Evolutionary conservation across 30 jellyfish, hydroid and myxozoan species (phyloP), one percentile per base, ranked within the genome.

Genomic region (Turritopsis rubra): DNA sequence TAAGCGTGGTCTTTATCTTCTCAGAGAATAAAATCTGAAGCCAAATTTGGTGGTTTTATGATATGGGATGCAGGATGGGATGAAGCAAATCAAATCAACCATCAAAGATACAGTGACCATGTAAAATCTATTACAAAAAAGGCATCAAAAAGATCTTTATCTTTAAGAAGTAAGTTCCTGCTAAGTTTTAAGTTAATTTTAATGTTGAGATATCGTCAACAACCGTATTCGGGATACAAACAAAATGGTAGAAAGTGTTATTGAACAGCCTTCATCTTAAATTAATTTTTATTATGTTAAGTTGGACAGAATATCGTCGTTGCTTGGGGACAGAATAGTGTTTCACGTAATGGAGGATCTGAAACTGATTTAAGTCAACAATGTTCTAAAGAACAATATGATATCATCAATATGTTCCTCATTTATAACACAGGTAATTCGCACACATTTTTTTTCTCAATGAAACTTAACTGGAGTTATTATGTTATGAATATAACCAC

Each of bases 21-120:
- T n/a, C 21, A 68, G 77, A 68, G 31, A 27, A 27, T 68, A 1
- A 68, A 68, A 19, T n/a, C 8, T 9, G 31, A 68, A 23, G 77
- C 9, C 16, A 85, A 87, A 13, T 93, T 93, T 85, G 98, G 98
- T 70, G 98, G 98, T 66, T 93, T 93, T 77, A 93, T 93, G 98
- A 65, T 93, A 52, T 93, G 96, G 95, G 98, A 93, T 88, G 98
- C 98, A 73, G 98, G 98, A 1, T 93, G 86, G 75, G 98, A 93
- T 88, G 96, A 88, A 73, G 78, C 81, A 86, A 93, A 88, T 79
- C 60, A 81, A 23, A 88, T 88, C 79, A 85, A 88, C 76, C 96
- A 96, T 28, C 85, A 74, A 28, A 90, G 87, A 65, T 93, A 88
- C 96, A 93, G 98, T 79, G 91, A 88, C 28, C 90, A 93, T 66